Percentiles rank a stretch among this genome's conserved stretches.
Evolutionary conservation across 2,888 invertebrate species (phyloP).

Genomic region (Taphrorychus bicolor): DNA sequence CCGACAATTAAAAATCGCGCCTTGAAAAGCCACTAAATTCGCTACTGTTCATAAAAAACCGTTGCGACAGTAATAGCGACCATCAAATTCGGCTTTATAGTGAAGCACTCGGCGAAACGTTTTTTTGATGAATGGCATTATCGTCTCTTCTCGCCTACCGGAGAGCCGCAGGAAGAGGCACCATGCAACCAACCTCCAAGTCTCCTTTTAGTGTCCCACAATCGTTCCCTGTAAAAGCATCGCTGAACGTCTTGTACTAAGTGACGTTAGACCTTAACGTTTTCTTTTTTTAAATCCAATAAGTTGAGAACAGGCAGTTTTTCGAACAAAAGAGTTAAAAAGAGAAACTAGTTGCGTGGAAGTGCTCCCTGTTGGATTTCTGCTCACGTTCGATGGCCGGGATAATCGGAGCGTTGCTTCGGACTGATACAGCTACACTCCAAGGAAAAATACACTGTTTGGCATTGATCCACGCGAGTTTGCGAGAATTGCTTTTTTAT

Average conservation of each 20-base stretch:
- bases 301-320: no score
- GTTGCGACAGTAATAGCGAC: constrained; percentile 42
- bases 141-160: constrained; percentile 46
- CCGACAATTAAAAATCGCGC: constrained; percentile 1
- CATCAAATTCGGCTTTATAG: constrained; percentile 59
- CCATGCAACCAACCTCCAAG: neutral
- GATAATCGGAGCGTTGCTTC: constrained; percentile 56
- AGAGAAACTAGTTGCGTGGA: constrained; percentile 10
- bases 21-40: constrained; percentile 39
- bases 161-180: constrained; percentile 34
- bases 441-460: constrained; percentile 42
- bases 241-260: no score
- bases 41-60: constrained; percentile 36
- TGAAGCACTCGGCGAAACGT: constrained; percentile 59
- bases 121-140: constrained; percentile 61
- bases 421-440: constrained; percentile 41
- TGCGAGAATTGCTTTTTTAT: constrained; percentile 41
- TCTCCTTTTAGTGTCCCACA: no score
- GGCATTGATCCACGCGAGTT: constrained; percentile 39
- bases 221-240: no score
- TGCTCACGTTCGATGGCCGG: constrained; percentile 59
- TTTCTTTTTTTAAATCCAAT: no score
- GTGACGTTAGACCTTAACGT: no score
- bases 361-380: constrained; percentile 48
- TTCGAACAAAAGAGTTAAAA: no score